These are phyloP conservation scores for Idaea aversata DNA, from an alignment of 2,888 invertebrate species.

Conservation along the genomic window DNA sequence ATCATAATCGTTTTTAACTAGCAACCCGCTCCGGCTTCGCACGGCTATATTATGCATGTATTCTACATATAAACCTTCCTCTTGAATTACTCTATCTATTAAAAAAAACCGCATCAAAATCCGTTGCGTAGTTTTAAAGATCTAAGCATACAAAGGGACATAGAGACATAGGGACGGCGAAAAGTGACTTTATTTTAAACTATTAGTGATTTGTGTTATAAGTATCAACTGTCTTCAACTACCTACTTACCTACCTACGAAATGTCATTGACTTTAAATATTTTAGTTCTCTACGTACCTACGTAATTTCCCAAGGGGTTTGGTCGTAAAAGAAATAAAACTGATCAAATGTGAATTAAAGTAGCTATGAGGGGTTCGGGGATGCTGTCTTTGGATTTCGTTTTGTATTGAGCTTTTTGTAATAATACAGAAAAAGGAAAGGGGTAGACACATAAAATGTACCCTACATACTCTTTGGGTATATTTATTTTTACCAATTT, in stretches of 20 bases:
- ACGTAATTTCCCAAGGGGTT: conserved; percentile 20
- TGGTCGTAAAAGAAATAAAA: conserved; percentile 17
- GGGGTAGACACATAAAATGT: background rate
- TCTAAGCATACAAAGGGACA: no score
- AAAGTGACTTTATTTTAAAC: no score
- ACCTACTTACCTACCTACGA: background rate
- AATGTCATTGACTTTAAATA: background rate
- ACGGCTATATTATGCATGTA: no score
- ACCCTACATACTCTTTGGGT: background rate
- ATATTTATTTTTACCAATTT: background rate
- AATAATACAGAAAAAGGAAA: background rate
- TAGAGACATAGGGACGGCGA: no score
- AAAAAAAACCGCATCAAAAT: no score
- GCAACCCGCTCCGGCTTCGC: no score
- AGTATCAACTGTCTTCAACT: background rate
- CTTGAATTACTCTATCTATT: no score
- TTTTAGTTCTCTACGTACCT: conserved; percentile 9
- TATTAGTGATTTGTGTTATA: no score
- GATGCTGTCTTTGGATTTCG: background rate
- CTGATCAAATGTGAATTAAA: conserved; percentile 22
- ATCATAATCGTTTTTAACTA: no score
- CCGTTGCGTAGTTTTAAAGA: no score
- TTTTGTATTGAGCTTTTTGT: background rate
- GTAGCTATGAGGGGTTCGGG: conserved; percentile 3
- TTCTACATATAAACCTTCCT: no score